These are phyloP conservation scores for Trachelipus rathkii DNA, from an alignment of 1,140 invertebrate species.

Conservation along the genomic window DNA sequence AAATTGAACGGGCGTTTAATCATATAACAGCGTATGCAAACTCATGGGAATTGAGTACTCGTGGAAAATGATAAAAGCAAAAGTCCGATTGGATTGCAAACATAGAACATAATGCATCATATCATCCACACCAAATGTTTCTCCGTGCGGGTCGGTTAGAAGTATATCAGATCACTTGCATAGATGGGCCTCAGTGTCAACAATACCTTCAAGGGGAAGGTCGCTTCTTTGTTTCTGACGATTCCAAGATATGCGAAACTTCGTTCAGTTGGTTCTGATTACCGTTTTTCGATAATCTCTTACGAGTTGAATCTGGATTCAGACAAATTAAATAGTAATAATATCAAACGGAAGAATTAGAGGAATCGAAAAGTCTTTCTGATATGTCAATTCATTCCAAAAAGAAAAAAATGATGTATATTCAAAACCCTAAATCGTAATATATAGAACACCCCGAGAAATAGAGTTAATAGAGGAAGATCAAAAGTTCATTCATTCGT, in stretches of 20 bases:
- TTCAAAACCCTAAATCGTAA: constrained; percentile 26
- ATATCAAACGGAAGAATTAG: not conserved
- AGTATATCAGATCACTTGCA: constrained; percentile 39
- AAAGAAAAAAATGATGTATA: constrained; percentile 2
- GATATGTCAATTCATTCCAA: constrained; percentile 21
- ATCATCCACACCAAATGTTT: too few relatives aligned
- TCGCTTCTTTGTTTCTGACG: constrained; percentile 27
- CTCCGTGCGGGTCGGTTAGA: too few relatives aligned
- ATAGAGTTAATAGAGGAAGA: too few relatives aligned
- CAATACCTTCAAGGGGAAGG: constrained; percentile 29
- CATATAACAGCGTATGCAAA: too few relatives aligned
- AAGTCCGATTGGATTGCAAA: too few relatives aligned
- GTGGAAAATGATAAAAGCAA: too few relatives aligned
- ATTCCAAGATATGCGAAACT: constrained; percentile 36
- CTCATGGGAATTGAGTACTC: too few relatives aligned
- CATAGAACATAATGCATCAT: too few relatives aligned
- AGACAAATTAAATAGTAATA: constrained; percentile 5
- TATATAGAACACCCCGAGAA: constrained; percentile 14
- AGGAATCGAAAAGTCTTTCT: constrained; percentile 22
- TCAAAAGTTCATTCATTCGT: constrained; percentile 39
- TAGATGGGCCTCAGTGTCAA: constrained; percentile 6
- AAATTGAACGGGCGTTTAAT: too few relatives aligned
- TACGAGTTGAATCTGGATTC: constrained; percentile 32
- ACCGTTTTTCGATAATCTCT: constrained; percentile 44
- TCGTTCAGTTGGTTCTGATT: constrained; percentile 44